phyloP scores from a whole-genome alignment of 2,888 invertebrate genomes.

The Tenthredo scrophulariae region DNA sequence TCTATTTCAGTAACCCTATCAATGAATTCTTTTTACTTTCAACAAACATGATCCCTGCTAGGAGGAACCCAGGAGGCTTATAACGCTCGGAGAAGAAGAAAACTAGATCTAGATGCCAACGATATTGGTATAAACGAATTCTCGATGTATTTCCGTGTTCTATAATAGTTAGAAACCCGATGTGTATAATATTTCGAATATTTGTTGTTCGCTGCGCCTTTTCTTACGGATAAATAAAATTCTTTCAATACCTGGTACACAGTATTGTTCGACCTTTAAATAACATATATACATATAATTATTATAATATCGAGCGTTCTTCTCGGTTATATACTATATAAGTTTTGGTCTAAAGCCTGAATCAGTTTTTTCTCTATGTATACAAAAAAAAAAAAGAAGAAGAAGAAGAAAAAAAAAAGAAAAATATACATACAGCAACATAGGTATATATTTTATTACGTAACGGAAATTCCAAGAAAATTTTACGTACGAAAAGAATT shows the following conservation, averaged over 20 bases:
- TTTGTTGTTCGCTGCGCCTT: background rate
- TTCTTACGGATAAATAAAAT: background rate
- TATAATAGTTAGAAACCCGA: background rate
- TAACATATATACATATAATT: background rate
- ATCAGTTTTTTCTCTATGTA: background rate
- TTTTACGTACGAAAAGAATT: background rate
- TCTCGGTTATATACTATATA: background rate
- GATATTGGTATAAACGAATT: conserved; percentile 20
- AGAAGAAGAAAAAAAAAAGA: background rate
- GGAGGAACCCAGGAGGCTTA: conserved; percentile 2
- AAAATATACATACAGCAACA: background rate
- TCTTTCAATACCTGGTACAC: background rate
- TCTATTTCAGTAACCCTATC: conserved; percentile 59
- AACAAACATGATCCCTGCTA: conserved; percentile 57
- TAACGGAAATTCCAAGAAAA: conserved; percentile 30
- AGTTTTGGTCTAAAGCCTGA: background rate
- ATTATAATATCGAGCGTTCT: too few species aligned
- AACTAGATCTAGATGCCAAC: background rate
- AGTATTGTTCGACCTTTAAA: background rate
- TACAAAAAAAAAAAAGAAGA: background rate
- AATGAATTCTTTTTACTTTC: conserved; percentile 60
- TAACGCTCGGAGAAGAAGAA: background rate
- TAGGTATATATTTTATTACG: conserved; percentile 9
- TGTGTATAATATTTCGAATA: background rate
- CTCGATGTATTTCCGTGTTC: conserved; percentile 25